Conservation (phyloP, 2,888 invertebrate genomes). For the Rhamphomyia laevipes region DNA sequence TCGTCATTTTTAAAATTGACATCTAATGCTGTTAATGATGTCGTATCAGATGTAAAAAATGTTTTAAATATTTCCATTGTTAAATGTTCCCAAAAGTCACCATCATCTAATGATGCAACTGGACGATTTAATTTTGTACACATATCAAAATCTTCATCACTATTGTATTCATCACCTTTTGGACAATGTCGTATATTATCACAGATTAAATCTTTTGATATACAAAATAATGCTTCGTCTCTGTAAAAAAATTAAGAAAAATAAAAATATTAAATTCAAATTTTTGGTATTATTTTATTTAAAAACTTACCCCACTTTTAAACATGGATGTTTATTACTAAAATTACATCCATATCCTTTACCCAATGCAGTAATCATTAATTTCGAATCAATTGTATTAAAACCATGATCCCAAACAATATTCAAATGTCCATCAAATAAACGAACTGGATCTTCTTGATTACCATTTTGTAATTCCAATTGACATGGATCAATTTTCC, state of each 20-base stretch:
- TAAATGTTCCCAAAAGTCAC: constrained; percentile 32
- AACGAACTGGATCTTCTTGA: constrained; percentile 42
- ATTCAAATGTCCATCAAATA: constrained; percentile 44
- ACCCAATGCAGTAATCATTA: constrained; percentile 35
- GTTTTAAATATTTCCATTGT: constrained; percentile 34
- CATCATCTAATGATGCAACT: constrained; percentile 25
- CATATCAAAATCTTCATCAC: constrained; percentile 34
- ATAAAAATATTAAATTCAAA: background rate
- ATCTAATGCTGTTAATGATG: background rate
- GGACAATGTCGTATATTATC: constrained; percentile 57
- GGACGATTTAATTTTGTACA: constrained; percentile 29
- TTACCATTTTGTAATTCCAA: constrained; percentile 38
- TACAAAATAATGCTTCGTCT: constrained; percentile 42
- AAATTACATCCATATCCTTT: constrained; percentile 33
- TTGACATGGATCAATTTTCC: constrained; percentile 44
- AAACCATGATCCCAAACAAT: constrained; percentile 42
- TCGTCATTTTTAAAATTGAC: background rate
- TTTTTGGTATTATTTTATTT: background rate
- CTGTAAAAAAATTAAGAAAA: constrained; percentile 17
- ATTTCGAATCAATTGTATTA: constrained; percentile 28
- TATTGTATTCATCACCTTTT: constrained; percentile 48
- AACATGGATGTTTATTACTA: constrained; percentile 29
- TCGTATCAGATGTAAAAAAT: constrained; percentile 30
- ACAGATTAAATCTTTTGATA: constrained; percentile 52
- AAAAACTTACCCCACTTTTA: constrained; percentile 31